Evolutionary conservation across 2,888 invertebrate species (phyloP), one percentile per base, ranked within the genome.

Genomic region (Chrysotoxum bicinctum): DNA sequence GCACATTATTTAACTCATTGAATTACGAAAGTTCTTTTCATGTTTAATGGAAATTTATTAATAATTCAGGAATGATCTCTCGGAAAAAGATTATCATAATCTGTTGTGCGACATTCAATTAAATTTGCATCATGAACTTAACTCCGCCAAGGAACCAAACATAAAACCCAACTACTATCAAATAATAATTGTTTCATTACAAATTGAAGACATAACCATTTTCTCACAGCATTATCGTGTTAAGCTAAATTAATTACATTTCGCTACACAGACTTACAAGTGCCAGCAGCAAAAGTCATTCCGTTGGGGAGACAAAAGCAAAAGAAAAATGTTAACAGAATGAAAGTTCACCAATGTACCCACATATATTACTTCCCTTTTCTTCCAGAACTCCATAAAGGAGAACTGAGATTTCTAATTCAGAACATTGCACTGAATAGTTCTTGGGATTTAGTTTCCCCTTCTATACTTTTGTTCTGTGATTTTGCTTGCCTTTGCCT

Each of bases 221-320:
- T 32, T 40, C 64, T 26, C 35, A n/a, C 58, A 58, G 48, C 37
- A 56, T 58, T 58, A 37, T 72, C 40, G 40, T 60, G 60, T 68
- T 50, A 52, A 68, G 60, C 26, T 16, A 23, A 74, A 74, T 74
- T 83, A 78, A 83, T 83, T 83, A 79, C 56, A 45, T 78, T 70
- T 69, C 43, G 23, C 56, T 64, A 70, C 30, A 64, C 32, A 69
- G 8, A 23, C 50, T 50, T 26, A 26, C 50, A 50, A 50, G 14
- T 48, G 6, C 14, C 5, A 69, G 16, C 2, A 58, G 43, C 54
- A 16, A 70, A 37, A 12, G 21, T 23, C 30, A 32, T 43, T 32
- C 40, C 50, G 48, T 64, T 21, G 68, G 40, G 45, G 64, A 19
- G 19, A 54, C 32, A 64, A 62, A 62, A 40, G 6, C 56, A 56